Conservation (phyloP, 1,140 invertebrate species). For the Patella vulgata region DNA sequence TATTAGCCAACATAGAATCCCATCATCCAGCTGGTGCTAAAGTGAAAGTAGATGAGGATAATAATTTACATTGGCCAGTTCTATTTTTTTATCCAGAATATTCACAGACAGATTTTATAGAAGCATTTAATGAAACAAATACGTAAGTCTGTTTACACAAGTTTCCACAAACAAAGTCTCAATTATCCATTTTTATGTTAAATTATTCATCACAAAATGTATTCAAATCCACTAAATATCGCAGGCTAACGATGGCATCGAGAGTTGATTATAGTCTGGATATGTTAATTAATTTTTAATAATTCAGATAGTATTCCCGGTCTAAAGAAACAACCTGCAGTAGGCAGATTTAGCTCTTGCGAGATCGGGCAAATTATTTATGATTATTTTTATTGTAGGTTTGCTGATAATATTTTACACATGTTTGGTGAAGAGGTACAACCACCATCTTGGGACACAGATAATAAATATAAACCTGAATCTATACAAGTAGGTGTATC, state of each 20-base stretch:
- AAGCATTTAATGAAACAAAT: constrained; percentile 77
- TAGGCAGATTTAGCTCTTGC: too few relatives aligned
- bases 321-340: too few relatives aligned
- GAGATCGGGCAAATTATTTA: too few relatives aligned
- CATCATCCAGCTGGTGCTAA: constrained; percentile 61
- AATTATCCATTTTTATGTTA: too few relatives aligned
- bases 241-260: too few relatives aligned
- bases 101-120: constrained; percentile 67
- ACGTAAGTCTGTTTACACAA: constrained; percentile 68
- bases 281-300: too few relatives aligned
- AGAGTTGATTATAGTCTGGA: too few relatives aligned
- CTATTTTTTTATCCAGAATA: constrained; percentile 85
- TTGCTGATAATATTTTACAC: constrained; percentile 75
- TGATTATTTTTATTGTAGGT: neutral
- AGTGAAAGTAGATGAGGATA: constrained; percentile 72
- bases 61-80: constrained; percentile 81
- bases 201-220: too few relatives aligned
- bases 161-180: too few relatives aligned
- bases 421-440: constrained; percentile 77
- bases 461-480: constrained; percentile 75
- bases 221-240: too few relatives aligned
- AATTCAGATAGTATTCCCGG: too few relatives aligned
- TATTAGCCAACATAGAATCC: constrained; percentile 42
- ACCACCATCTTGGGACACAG: constrained; percentile 76
- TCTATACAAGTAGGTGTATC: constrained; percentile 69